Evolutionary conservation across 1,140 invertebrate species (phyloP).

Genomic region (Leptestheria dahalacensis): DNA sequence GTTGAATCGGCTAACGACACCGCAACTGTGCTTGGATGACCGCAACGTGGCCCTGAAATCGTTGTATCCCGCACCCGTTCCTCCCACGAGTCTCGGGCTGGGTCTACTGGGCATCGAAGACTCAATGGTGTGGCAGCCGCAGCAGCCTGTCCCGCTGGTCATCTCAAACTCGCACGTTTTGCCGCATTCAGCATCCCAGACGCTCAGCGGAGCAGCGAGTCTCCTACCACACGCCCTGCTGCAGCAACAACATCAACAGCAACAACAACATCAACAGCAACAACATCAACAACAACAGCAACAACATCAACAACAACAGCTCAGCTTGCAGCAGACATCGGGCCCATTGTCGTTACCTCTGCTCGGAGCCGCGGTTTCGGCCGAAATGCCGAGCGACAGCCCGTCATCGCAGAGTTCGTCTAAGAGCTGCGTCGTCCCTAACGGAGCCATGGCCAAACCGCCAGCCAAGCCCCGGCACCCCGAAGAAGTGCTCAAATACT

Average conservation of each 20-base stretch:
- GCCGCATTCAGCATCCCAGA: slow-evolving; percentile 1
- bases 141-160: slow-evolving; percentile 1
- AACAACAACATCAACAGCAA: slow-evolving; percentile 2
- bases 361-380: slow-evolving; percentile 13
- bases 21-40: slow-evolving; percentile 7
- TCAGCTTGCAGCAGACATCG: not conserved
- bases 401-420: slow-evolving; percentile 17
- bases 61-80: slow-evolving; percentile 5
- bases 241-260: slow-evolving; percentile 1
- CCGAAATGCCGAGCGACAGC: slow-evolving; percentile 17
- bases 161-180: slow-evolving; percentile 3
- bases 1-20: slow-evolving; percentile 6
- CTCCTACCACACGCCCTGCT: not conserved
- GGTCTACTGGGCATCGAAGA: slow-evolving; percentile 7
- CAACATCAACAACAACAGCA: slow-evolving; percentile 1
- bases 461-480: slow-evolving; percentile 60
- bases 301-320: not conserved
- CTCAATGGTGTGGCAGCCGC: slow-evolving; percentile 15
- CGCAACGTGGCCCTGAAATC: slow-evolving; percentile 4
- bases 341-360: slow-evolving; percentile 12
- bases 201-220: not conserved
- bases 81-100: not conserved
- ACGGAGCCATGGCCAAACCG: slow-evolving; percentile 31
- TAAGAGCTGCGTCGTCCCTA: slow-evolving; percentile 20
- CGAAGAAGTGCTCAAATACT: slow-evolving; percentile 83